Percentiles rank a stretch among this genome's conserved stretches.
phyloP scores from a whole-genome alignment of 2,797 vertebrate genomes.

The Chloroceryle inda region DNA sequence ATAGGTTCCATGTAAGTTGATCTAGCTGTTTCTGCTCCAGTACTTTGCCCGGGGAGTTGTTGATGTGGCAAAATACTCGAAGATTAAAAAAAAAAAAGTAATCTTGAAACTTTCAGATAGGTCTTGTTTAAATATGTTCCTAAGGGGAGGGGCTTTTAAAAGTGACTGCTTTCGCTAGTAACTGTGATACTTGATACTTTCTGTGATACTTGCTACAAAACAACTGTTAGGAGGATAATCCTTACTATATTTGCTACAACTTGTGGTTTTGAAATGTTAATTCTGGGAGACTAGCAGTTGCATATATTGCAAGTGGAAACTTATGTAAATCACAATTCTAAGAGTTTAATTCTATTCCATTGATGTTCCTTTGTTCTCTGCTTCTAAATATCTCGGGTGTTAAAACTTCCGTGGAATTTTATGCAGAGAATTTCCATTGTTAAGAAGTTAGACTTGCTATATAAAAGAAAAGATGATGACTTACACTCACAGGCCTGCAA shows the following conservation, averaged over 20 bases:
- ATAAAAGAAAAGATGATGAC: not conserved
- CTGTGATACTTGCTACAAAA: not conserved
- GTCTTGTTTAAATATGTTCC: not conserved
- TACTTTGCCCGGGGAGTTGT: not conserved
- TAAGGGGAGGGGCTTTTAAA: not conserved
- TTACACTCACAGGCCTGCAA: not conserved
- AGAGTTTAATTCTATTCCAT: not conserved
- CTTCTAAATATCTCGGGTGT: not conserved
- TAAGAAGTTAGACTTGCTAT: not conserved
- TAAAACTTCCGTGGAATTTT: not conserved
- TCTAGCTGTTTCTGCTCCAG: not conserved
- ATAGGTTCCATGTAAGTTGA: not conserved
- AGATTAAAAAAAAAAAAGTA: not conserved
- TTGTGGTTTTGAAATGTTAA: slow-evolving; percentile 38
- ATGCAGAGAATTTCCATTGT: not conserved
- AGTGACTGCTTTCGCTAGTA: not conserved
- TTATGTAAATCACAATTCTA: slow-evolving; percentile 4
- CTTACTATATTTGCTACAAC: not conserved
- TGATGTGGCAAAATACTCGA: not conserved
- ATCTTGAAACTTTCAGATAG: not conserved
- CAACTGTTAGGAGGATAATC: not conserved
- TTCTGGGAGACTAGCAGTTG: not conserved
- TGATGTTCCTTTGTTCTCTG: not conserved
- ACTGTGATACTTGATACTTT: not conserved
- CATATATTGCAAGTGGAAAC: not conserved